phyloP scores from a whole-genome alignment of 2,113 vertebrate species.

The Siniperca chuatsi region DNA sequence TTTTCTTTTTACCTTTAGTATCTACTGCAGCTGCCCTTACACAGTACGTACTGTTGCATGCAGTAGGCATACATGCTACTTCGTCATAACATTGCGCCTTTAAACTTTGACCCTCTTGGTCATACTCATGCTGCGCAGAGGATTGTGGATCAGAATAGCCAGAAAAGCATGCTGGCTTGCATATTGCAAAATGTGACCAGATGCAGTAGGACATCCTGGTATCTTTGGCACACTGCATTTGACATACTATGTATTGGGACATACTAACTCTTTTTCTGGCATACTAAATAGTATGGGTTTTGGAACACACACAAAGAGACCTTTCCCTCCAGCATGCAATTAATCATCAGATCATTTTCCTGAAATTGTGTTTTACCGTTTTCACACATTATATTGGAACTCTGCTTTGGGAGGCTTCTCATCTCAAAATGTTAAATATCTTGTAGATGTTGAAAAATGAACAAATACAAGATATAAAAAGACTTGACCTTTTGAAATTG shows the following conservation, averaged over 20 bases:
- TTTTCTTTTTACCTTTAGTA: too few relatives aligned
- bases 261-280: neutral
- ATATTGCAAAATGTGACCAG: neutral
- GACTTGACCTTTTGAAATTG: neutral
- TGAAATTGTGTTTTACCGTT: neutral
- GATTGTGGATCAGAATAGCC: neutral
- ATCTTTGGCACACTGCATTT: neutral
- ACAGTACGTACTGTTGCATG: too few relatives aligned
- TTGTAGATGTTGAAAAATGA: neutral
- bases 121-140: neutral
- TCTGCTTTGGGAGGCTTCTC: neutral
- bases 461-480: neutral
- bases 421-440: neutral
- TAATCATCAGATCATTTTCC: constrained; percentile 19
- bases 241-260: neutral
- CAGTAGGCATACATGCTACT: neutral
- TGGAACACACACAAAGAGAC: too few relatives aligned
- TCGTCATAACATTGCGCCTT: neutral
- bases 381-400: too few relatives aligned
- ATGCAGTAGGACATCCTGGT: neutral
- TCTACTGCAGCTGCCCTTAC: too few relatives aligned
- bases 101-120: neutral
- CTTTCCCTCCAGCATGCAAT: neutral
- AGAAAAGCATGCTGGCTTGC: neutral
- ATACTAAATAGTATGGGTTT: too few relatives aligned